A percentile compares a stretch with the other conserved stretches of the same genome.
Evolutionary conservation across 2,797 vertebrate genomes (phyloP).

Genomic region (Alcedo quadribrachys): DNA sequence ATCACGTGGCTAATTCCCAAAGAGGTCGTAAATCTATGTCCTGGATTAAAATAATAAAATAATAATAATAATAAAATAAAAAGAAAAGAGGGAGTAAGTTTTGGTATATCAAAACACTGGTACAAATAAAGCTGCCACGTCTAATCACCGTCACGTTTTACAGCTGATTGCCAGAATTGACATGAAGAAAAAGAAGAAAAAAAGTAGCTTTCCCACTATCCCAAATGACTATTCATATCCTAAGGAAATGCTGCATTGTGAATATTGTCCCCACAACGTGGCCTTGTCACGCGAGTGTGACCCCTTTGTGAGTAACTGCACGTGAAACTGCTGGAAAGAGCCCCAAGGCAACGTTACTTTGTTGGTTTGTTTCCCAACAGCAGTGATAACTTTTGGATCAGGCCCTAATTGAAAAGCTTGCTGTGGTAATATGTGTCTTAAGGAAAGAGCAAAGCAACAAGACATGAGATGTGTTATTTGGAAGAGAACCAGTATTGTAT

Average conservation of each 20-base stretch:
- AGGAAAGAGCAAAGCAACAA: slow-evolving; percentile 24
- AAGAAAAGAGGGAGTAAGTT: not conserved
- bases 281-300: slow-evolving; percentile 43
- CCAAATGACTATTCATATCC: slow-evolving; percentile 20
- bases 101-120: not conserved
- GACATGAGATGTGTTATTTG: slow-evolving; percentile 15
- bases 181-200: slow-evolving; percentile 45
- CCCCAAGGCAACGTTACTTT: not conserved
- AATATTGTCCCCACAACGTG: not conserved
- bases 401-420: slow-evolving; percentile 34
- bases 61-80: too few species aligned
- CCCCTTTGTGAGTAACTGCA: not conserved
- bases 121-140: slow-evolving; percentile 11
- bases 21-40: not conserved
- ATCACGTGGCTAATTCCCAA: not conserved
- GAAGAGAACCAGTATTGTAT: not conserved
- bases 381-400: slow-evolving; percentile 34
- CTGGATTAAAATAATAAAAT: not conserved
- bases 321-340: slow-evolving; percentile 13
- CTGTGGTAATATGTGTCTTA: not conserved
- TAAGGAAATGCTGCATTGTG: slow-evolving; percentile 15
- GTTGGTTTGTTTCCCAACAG: not conserved
- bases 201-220: not conserved
- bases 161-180: not conserved
- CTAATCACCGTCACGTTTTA: slow-evolving; percentile 50